Base-by-base conservation (phyloP, 2,113 vertebrate genomes). In the Epinephelus cyanopodus region DNA sequence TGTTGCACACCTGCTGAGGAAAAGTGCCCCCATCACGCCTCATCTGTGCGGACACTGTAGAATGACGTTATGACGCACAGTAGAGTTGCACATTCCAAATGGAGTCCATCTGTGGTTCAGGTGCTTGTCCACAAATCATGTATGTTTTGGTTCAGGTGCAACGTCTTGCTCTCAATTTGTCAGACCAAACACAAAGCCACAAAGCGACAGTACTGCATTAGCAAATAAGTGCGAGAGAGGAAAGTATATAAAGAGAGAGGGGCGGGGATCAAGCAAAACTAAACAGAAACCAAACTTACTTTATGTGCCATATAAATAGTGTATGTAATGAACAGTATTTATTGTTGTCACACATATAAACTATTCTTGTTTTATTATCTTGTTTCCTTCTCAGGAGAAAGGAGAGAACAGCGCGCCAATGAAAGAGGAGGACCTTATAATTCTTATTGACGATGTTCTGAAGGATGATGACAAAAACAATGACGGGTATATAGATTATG, bases 401-500 rank as follows among this genome's bases (percentile, higher is more conserved):
- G 96, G 93, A 69, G 97, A 96, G 39, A 84, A 95, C 52, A 93
- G 89, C 45, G 95, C 94, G 56, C 91, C 94, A 3, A 97, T 99
- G 96, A 97, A 92, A 3, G 98, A 99, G 92, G 96, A 97, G 13
- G 97, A 99, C 17, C 95, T 99, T 5, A 97, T 98, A 6, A 93
- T 27, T 70, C 95, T 99, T 66, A 98, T 99, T 60, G 98, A 99
- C 58, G 97, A 97, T 1, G 97, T 99, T 63, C 94, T 99, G 82
- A 93, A 81, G 85, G 98, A 99, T 5, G 97, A 99, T 42, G 98
- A 99, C 93, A 98, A 97, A 90, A 99, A 99, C 94, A 97, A 98
- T 0, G 98, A 99, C 0, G 98, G 98, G 15, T 99, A 97, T 88
- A 99, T 99, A 47, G 98, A 99, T 91, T 99, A 99, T 50, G 98